Percentiles rank a stretch among this genome's conserved stretches.
These are phyloP conservation scores for Anguilla megastoma DNA, from an alignment of 2,797 vertebrate species.

Conservation along the genomic window DNA sequence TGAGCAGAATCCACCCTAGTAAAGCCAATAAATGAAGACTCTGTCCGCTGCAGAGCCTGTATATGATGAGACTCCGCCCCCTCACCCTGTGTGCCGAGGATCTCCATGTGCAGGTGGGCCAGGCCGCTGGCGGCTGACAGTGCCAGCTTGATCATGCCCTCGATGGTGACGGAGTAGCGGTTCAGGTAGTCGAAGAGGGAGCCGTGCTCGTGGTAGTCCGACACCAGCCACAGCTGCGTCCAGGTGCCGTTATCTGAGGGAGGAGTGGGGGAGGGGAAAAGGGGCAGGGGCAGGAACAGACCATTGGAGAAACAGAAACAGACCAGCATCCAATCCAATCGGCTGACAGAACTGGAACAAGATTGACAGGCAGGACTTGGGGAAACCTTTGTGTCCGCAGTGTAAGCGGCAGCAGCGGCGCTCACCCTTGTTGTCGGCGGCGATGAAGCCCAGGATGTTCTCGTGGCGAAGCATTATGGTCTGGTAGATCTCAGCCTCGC, in stretches of 20 bases:
- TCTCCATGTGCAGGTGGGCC: conserved; percentile 98
- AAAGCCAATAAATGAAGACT: not conserved
- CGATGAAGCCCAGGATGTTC: conserved; percentile 97
- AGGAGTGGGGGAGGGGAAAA: not conserved
- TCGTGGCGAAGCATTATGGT: conserved; percentile 97
- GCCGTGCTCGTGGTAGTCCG: conserved; percentile 95
- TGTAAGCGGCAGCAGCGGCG: not conserved
- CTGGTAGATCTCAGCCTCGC: conserved; percentile 97
- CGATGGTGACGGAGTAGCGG: conserved; percentile 92
- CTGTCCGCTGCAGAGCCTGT: not conserved
- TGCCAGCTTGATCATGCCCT: conserved; percentile 96
- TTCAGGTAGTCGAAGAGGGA: conserved; percentile 98
- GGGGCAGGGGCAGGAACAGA: not conserved
- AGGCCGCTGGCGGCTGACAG: conserved; percentile 93
- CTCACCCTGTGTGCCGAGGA: conserved; percentile 96
- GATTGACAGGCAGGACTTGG: not conserved
- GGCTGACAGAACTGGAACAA: not conserved
- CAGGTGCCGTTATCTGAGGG: conserved; percentile 93
- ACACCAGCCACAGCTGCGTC: conserved; percentile 98
- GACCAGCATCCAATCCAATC: not conserved
- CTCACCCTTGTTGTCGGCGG: conserved; percentile 96
- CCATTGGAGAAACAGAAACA: not conserved
- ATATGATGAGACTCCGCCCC: not conserved
- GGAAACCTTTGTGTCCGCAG: not conserved
- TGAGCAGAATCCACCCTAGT: not conserved